Evolutionary conservation across 2,888 invertebrate species (phyloP).

Genomic region (Buathra laborator): DNA sequence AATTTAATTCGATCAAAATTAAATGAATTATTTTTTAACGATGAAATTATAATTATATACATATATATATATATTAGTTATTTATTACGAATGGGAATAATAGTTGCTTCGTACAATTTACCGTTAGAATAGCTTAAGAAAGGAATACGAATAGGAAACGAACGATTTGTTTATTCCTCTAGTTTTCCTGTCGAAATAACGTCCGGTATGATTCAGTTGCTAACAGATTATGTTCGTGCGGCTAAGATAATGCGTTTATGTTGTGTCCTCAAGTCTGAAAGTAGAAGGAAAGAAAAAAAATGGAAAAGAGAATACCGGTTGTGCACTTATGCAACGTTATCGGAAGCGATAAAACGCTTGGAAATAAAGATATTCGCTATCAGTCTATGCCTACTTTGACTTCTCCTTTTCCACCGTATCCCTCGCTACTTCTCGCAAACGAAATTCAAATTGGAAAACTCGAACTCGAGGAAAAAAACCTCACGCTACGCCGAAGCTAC

Average conservation of each 20-base stretch:
- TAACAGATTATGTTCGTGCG: slow-evolving; percentile 18
- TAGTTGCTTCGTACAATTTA: background rate
- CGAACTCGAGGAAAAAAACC: background rate
- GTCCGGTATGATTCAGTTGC: slow-evolving; percentile 38
- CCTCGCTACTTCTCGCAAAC: slow-evolving; percentile 19
- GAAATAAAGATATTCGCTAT: slow-evolving; percentile 76
- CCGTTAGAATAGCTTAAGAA: background rate
- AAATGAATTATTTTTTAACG: too few species aligned
- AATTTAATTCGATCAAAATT: background rate
- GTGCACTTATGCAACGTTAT: slow-evolving; percentile 64
- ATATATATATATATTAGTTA: background rate
- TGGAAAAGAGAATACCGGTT: slow-evolving; percentile 47
- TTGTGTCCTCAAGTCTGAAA: slow-evolving; percentile 27
- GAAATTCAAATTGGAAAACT: background rate
- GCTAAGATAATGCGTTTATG: slow-evolving; percentile 50
- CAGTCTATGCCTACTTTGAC: slow-evolving; percentile 73
- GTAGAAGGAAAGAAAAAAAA: slow-evolving; percentile 11
- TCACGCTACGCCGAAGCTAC: background rate
- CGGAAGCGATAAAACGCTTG: slow-evolving; percentile 61
- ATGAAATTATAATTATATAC: too few species aligned
- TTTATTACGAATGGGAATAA: background rate
- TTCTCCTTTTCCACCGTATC: slow-evolving; percentile 39
- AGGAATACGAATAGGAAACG: background rate
- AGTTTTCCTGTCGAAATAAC: background rate
- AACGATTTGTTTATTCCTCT: background rate